Percentiles rank a stretch among this genome's conserved stretches.
Evolutionary conservation across 2,113 vertebrate genomes (phyloP).

Genomic region (Triplophysa siluroides): DNA sequence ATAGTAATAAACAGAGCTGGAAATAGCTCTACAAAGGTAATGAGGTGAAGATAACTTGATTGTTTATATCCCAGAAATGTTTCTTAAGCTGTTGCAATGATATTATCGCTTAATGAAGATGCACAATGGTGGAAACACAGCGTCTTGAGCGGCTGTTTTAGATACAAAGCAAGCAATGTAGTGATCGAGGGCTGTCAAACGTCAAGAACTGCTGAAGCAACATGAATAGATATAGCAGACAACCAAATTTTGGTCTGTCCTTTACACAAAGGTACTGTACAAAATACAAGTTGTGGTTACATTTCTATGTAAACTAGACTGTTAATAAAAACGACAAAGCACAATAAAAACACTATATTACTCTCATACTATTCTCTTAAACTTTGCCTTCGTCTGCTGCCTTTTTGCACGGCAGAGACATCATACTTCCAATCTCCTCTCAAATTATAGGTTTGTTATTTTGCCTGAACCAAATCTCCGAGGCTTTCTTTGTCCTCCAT

Average conservation of each 20-base stretch:
- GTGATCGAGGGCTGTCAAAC: no score
- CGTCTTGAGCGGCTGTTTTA: no score
- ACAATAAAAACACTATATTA: no score
- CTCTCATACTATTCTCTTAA: background rate
- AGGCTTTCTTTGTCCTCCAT: background rate
- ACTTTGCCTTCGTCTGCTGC: background rate
- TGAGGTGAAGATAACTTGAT: background rate
- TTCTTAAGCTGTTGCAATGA: background rate
- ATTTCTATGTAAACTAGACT: no score
- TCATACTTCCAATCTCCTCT: background rate
- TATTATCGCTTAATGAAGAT: background rate
- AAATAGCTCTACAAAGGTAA: constrained; percentile 6
- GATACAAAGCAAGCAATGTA: background rate
- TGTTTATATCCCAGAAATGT: no score
- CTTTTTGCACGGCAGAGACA: background rate
- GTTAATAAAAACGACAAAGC: no score
- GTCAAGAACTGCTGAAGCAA: no score
- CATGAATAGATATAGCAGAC: no score
- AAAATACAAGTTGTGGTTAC: no score
- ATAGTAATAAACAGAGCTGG: background rate
- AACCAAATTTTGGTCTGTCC: no score
- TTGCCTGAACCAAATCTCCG: background rate
- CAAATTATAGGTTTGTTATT: background rate
- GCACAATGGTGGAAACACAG: no score
- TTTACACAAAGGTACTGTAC: no score